Base-by-base conservation (phyloP, 2,113 vertebrate genomes). In the Lagopus leucura region DNA sequence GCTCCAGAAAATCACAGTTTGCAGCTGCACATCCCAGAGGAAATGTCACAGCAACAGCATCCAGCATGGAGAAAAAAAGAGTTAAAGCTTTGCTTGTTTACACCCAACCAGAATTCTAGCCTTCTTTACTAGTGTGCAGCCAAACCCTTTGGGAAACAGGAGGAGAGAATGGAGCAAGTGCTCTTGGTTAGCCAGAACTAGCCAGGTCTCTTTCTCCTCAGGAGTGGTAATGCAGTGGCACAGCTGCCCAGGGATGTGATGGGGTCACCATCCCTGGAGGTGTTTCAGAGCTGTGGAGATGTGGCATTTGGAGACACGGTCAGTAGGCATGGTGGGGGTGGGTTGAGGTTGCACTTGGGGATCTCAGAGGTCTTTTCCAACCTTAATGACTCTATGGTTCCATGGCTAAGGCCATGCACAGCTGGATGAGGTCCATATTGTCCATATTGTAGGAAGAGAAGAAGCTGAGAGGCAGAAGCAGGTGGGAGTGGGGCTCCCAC, bases 391-490 rank as follows among this genome's bases (percentile, higher is more conserved):
- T 30, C 15, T 30, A 30, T 54, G 52, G 15, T 28, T 54, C 52
- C 17, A 30, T 30, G 27, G 17, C 52, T 54, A 54, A 54, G 38
- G 47, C 27, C 38, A 4, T 0, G 6, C 0, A 0, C 14, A 19
- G 10, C 63, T 60, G 50, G 28, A 71, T 63, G 66, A 93, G 71
- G 43, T 13, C 34, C 75, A 85, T 43, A 7, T 6, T n/a, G n/a
- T n/a, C n/a, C n/a, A 36, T 2, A 15, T 5, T 67, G 12, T 20
- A 57, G 58, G 32, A 43, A 8, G 19, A 69, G 34, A 64, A 64
- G 8, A 52, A 3, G 6, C 25, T 25, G 27, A 40, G 28, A 65
- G 6, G 16, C 18, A 64, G 83, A 70, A 18, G 10, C 32, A 34
- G 64, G 38, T 1, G 1, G 22, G 45, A 14, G 16, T 11, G 28